These are phyloP conservation scores for Brachionus plicatilis DNA, from an alignment of 1,140 invertebrate species.

Conservation along the genomic window DNA sequence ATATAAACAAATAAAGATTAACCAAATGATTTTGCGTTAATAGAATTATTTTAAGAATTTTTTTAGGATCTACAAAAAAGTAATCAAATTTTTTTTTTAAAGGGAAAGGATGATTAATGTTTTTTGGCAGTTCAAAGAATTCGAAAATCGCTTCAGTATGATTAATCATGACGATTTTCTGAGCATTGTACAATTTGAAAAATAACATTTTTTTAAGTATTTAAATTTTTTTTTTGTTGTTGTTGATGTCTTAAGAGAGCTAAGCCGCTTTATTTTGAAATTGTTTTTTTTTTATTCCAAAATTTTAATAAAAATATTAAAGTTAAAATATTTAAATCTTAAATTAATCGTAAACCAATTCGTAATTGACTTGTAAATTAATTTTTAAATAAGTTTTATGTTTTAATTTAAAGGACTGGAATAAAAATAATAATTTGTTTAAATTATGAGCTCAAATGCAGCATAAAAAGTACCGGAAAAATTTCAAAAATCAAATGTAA, in stretches of 20 bases:
- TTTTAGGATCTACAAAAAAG: background rate
- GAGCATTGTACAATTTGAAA: background rate
- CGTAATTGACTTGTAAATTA: no score
- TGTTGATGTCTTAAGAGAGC: background rate
- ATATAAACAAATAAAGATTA: no score
- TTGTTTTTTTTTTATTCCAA: background rate
- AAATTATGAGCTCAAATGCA: no score
- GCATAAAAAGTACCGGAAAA: no score
- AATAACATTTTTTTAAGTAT: background rate
- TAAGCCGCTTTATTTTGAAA: background rate
- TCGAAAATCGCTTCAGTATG: background rate
- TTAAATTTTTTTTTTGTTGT: background rate
- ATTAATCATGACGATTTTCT: background rate
- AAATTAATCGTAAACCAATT: no score
- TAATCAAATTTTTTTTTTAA: background rate
- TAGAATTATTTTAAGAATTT: background rate
- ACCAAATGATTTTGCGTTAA: no score
- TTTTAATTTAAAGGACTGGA: no score
- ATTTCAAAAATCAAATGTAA: no score
- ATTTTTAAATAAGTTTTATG: no score
- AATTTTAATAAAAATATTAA: no score
- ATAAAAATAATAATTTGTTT: no score
- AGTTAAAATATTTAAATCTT: no score
- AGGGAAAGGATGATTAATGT: slow-evolving; percentile 2
- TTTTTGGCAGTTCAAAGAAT: slow-evolving; percentile 16